Evolutionary conservation across 2,888 invertebrate species (phyloP).

Genomic region (Liopterus haemorrhoidalis): DNA sequence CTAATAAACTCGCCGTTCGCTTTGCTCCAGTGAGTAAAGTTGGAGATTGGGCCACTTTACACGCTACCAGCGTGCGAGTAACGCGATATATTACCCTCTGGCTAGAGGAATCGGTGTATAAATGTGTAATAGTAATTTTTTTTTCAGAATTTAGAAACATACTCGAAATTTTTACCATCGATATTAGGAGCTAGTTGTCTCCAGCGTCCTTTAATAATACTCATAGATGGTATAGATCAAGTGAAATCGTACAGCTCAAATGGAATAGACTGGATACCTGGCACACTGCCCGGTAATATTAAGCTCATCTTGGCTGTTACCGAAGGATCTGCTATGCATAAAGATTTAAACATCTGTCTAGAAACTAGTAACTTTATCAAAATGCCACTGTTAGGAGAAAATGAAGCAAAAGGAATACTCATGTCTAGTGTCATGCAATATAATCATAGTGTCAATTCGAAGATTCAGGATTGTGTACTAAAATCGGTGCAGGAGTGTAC

Average conservation of each 20-base stretch:
- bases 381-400: constrained; percentile 49
- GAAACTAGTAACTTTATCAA: constrained; percentile 41
- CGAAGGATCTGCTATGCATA: constrained; percentile 50
- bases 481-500: constrained; percentile 60
- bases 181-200: constrained; percentile 52
- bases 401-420: constrained; percentile 50
- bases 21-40: no score
- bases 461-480: constrained; percentile 52
- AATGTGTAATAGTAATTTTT: constrained; percentile 20
- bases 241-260: constrained; percentile 52
- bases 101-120: background rate
- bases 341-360: constrained; percentile 41
- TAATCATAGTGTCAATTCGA: constrained; percentile 57
- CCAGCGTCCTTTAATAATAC: constrained; percentile 59
- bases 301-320: constrained; percentile 70
- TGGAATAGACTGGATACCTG: constrained; percentile 70
- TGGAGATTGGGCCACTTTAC: no score
- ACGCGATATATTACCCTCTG: no score
- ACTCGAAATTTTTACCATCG: constrained; percentile 56
- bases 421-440: constrained; percentile 54
- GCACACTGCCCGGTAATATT: constrained; percentile 64
- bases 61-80: no score
- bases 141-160: constrained; percentile 64
- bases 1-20: no score
- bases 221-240: constrained; percentile 73